Percentiles rank a stretch among this genome's conserved stretches.
These are phyloP conservation scores for Cephus pygmeus DNA, from an alignment of 2,888 invertebrate genomes.

Conservation along the genomic window DNA sequence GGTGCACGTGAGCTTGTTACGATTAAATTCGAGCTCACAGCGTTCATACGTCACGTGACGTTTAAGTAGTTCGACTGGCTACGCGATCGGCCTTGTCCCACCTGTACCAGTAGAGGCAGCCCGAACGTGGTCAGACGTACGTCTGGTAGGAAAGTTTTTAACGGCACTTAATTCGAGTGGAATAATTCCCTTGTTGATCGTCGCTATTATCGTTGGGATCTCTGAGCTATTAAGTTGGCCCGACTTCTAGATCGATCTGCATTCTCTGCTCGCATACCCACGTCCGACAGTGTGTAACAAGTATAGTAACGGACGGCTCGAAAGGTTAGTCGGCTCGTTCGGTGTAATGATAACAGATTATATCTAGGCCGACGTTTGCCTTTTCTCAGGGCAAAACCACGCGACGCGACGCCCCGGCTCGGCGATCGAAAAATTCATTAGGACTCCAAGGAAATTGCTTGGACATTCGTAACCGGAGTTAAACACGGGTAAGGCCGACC, in stretches of 20 bases:
- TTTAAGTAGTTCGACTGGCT: not conserved
- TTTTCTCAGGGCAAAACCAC: not conserved
- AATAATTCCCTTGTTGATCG: not conserved
- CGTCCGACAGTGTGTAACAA: not conserved
- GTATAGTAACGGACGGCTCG: not conserved
- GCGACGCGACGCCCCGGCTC: not conserved
- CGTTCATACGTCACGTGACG: not conserved
- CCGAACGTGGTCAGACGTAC: not conserved
- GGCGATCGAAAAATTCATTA: not conserved
- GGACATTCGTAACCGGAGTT: not conserved
- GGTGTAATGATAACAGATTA: not conserved
- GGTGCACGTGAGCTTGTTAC: not conserved
- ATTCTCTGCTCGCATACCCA: not conserved
- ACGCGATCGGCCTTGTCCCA: not conserved
- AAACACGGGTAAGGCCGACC: not conserved
- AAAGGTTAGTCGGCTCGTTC: not conserved
- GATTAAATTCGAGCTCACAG: not conserved
- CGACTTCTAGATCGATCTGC: not conserved
- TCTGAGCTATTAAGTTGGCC: not conserved
- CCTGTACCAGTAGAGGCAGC: not conserved
- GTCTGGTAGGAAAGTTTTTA: not conserved
- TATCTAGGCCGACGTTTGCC: not conserved
- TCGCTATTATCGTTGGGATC: not conserved
- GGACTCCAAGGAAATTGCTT: not conserved
- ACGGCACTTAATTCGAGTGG: not conserved